Evolutionary conservation across 2,888 invertebrate genomes (phyloP).

Genomic region (Acanthoscelides obtectus): DNA sequence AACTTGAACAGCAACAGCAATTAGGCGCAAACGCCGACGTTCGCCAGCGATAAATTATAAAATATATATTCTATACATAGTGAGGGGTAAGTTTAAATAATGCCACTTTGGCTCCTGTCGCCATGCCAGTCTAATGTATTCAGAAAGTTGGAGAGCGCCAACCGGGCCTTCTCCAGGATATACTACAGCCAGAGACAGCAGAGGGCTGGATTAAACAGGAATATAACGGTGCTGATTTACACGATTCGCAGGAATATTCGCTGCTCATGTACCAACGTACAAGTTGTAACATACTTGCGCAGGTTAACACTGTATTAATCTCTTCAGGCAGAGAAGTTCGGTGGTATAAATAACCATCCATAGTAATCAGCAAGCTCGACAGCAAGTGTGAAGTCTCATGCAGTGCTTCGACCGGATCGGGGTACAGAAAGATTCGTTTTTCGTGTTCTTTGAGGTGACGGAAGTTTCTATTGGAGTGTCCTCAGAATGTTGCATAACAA

Average conservation of each 20-base stretch:
- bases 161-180: background rate
- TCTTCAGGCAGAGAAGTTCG: background rate
- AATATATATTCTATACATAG: slow-evolving; percentile 35
- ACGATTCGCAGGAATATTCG: background rate
- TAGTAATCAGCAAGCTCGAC: no score
- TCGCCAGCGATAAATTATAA: slow-evolving; percentile 44
- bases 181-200: background rate
- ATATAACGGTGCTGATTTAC: background rate
- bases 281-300: background rate
- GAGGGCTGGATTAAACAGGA: background rate
- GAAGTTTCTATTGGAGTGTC: no score
- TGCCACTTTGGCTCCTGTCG: slow-evolving; percentile 32
- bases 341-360: no score
- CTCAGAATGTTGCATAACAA: no score
- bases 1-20: slow-evolving; percentile 25
- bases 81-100: slow-evolving; percentile 40
- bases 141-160: background rate
- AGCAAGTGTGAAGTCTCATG: no score
- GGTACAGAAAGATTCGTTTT: no score
- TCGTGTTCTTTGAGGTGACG: no score
- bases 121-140: background rate
- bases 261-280: background rate
- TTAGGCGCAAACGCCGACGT: slow-evolving; percentile 40
- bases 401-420: no score
- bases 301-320: background rate